Percentiles rank a stretch among this genome's conserved stretches.
phyloP scores from a whole-genome alignment of 2,113 vertebrate genomes.

The Pontoporia blainvillei region DNA sequence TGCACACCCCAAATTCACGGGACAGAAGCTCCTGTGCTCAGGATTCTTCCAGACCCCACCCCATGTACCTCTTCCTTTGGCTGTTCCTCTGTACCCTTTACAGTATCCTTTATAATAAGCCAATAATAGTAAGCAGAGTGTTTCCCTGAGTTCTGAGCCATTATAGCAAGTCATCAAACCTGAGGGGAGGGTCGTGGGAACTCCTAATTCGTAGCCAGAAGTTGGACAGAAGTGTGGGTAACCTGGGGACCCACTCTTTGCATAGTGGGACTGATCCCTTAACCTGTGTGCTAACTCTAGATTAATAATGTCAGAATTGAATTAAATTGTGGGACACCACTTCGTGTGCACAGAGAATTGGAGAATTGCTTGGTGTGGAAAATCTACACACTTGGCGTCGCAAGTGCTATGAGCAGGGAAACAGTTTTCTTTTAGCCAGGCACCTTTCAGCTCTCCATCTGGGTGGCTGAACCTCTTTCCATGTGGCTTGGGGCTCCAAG shows the following conservation, averaged over 20 bases:
- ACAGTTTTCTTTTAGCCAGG: background rate
- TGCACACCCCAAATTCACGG: background rate
- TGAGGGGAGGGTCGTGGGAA: background rate
- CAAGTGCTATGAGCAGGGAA: background rate
- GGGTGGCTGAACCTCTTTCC: background rate
- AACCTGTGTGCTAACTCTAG: background rate
- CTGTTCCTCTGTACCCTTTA: background rate
- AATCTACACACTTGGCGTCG: background rate
- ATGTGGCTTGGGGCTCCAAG: background rate
- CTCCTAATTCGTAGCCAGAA: background rate
- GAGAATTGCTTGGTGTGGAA: background rate
- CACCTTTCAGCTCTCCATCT: background rate
- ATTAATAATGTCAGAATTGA: background rate
- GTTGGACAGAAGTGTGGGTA: background rate
- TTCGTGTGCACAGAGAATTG: background rate
- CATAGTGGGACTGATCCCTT: background rate
- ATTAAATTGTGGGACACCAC: background rate
- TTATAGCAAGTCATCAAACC: background rate
- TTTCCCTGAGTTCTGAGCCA: background rate
- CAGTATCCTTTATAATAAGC: background rate
- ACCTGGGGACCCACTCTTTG: background rate
- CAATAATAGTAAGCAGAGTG: background rate
- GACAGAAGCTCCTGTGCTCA: background rate
- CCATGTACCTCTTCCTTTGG: background rate
- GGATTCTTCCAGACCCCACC: background rate